Conservation (phyloP, 2,888 invertebrate genomes). For the Leucophora obtusa region DNA sequence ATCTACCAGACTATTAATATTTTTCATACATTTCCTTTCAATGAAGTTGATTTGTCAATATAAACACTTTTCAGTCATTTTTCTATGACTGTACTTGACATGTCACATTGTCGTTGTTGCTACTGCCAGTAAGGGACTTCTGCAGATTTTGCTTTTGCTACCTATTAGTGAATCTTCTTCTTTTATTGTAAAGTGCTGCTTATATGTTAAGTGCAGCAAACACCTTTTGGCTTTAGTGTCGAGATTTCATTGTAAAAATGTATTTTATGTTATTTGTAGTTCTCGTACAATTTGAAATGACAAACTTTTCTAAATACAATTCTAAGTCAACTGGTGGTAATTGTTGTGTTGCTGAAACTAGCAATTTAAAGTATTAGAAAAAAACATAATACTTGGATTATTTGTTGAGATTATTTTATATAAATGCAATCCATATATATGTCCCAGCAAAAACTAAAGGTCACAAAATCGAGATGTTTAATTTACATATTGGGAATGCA, state of each 20-base stretch:
- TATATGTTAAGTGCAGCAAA: constrained; percentile 11
- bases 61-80: no score
- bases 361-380: constrained; percentile 20
- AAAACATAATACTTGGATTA: neutral
- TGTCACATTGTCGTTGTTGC: constrained; percentile 8
- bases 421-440: neutral
- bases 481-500: no score
- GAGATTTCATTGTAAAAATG: constrained; percentile 8
- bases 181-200: constrained; percentile 21
- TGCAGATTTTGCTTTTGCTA: neutral
- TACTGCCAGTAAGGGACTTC: neutral
- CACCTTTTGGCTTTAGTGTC: constrained; percentile 29
- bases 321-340: constrained; percentile 38
- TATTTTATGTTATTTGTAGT: neutral
- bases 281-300: constrained; percentile 8
- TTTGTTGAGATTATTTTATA: neutral
- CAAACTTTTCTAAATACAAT: constrained; percentile 23
- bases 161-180: constrained; percentile 18
- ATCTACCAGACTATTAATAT: no score
- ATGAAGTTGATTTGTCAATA: no score
- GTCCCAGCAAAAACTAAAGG: no score
- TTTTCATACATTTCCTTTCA: no score
- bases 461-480: no score
- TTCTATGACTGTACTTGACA: constrained; percentile 12
- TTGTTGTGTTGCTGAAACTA: constrained; percentile 21